Percentiles rank a stretch among this genome's conserved stretches.
phyloP scores from a whole-genome alignment of 2,113 vertebrate species.

The Cromileptes altivelis region DNA sequence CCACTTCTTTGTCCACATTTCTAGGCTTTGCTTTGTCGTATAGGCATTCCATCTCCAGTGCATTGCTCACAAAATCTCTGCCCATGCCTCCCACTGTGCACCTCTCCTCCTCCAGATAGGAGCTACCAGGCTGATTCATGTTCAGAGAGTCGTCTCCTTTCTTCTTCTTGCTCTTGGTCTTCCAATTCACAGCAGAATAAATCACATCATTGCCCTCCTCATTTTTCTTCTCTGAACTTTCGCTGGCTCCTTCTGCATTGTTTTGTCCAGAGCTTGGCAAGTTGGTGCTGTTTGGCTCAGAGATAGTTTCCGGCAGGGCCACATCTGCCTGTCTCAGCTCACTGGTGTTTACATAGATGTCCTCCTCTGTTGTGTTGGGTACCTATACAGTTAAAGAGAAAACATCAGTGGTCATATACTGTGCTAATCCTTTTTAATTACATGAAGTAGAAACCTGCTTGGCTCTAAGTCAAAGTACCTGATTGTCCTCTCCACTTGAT shows the following conservation, averaged over 20 bases:
- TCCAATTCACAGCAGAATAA: constrained; percentile 32
- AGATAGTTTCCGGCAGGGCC: neutral
- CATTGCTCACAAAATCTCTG: neutral
- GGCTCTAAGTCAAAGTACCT: constrained; percentile 24
- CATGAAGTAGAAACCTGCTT: neutral
- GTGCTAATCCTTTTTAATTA: neutral
- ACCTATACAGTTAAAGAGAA: constrained; percentile 18
- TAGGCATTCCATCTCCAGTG: constrained; percentile 3
- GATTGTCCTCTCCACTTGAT: neutral
- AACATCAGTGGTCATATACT: neutral
- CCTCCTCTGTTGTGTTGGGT: neutral
- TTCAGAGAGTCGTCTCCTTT: neutral
- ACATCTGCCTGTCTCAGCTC: neutral
- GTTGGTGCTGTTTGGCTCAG: neutral
- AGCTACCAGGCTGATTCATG: rapidly evolving
- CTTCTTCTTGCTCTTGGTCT: neutral
- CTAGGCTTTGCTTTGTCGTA: neutral
- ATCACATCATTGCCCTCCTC: neutral
- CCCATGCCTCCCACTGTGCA: neutral
- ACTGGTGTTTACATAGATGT: neutral
- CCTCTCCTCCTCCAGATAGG: constrained; percentile 39
- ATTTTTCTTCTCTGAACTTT: neutral
- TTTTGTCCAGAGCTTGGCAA: neutral
- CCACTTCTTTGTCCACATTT: neutral
- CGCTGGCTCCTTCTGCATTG: rapidly evolving